These are phyloP conservation scores for Magallana angulata DNA, from an alignment of 1,140 invertebrate species.

Conservation along the genomic window DNA sequence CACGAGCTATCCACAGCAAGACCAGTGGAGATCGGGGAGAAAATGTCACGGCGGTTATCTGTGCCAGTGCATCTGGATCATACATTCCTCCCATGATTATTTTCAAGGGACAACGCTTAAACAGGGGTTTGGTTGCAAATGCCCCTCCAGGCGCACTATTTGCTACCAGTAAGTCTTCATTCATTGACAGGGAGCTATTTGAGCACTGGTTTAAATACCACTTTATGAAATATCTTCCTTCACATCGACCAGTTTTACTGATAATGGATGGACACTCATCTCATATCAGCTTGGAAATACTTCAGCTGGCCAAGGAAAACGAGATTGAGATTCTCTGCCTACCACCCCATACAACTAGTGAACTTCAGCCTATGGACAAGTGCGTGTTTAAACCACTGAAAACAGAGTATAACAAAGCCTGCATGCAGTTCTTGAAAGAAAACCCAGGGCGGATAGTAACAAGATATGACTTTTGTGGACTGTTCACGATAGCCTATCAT, in stretches of 20 bases:
- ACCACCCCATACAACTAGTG: conserved; percentile 29
- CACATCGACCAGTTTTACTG: background rate
- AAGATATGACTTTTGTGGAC: background rate
- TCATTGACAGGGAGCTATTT: conserved; percentile 7
- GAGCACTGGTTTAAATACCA: background rate
- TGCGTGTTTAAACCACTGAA: conserved; percentile 25
- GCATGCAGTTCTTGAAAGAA: background rate
- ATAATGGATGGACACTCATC: conserved; percentile 32
- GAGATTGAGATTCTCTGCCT: too few relatives aligned
- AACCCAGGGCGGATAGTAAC: conserved; percentile 14
- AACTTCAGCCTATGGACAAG: conserved; percentile 36
- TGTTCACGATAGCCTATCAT: background rate
- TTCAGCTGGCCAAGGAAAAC: background rate
- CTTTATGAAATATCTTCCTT: background rate
- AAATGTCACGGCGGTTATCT: background rate
- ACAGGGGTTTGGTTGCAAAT: background rate
- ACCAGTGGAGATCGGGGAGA: conserved; percentile 14
- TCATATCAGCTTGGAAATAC: conserved; percentile 28
- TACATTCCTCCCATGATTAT: background rate
- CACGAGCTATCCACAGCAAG: background rate
- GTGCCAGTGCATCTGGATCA: background rate
- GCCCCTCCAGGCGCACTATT: conserved; percentile 8
- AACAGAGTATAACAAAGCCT: background rate
- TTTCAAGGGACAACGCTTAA: background rate
- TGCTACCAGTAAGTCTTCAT: background rate